Evolutionary conservation across 2,888 invertebrate species (phyloP).

Genomic region (Bugulina stolonifera): DNA sequence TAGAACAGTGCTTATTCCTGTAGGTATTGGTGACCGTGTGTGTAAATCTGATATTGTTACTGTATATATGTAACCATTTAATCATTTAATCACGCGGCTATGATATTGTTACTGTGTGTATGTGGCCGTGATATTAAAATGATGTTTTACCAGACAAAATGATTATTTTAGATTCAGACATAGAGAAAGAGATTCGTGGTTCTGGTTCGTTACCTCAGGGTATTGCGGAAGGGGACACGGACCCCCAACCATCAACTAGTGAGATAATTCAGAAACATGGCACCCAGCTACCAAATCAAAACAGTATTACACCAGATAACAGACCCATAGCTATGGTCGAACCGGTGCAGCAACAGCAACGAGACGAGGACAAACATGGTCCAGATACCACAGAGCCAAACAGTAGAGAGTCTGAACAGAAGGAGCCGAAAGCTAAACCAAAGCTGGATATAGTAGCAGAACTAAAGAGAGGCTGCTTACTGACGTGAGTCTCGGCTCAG

Average conservation of each 20-base stretch:
- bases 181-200: neutral
- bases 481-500: conserved; percentile 19
- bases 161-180: neutral
- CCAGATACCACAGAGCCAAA: neutral
- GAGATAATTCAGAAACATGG: neutral
- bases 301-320: neutral
- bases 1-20: too few relatives aligned
- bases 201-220: neutral
- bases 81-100: too few relatives aligned
- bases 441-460: neutral
- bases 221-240: neutral
- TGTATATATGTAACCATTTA: too few relatives aligned
- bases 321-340: conserved; percentile 24
- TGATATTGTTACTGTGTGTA: too few relatives aligned
- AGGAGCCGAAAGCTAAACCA: neutral
- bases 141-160: too few relatives aligned
- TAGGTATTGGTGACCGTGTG: too few relatives aligned
- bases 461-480: conserved; percentile 13
- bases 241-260: neutral
- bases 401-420: neutral
- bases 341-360: conserved; percentile 1
- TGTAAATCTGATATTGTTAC: too few relatives aligned
- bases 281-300: neutral
- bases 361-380: neutral
- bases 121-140: too few relatives aligned